Evolutionary conservation across 2,888 invertebrate genomes (phyloP), one percentile per base, ranked within the genome.

Genomic region (Nezara viridula): DNA sequence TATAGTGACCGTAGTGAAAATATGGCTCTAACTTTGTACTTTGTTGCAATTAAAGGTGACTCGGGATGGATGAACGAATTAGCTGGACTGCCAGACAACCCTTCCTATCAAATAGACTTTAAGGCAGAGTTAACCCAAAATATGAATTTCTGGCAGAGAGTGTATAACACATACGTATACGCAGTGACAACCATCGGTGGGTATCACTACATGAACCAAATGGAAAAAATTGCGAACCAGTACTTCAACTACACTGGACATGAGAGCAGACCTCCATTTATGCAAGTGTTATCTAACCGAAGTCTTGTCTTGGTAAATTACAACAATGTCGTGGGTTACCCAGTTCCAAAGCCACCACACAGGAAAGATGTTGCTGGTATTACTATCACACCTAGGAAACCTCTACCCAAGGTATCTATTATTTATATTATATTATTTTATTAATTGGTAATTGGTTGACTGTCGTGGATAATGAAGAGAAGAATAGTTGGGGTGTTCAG

Each of bases 321-420:
- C 66, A 90, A 91, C 86, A 44, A 81, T 44, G 85, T 86, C 21
- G 6, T 88, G 12, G 89, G 88, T 0, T 96, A 97, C 92, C 95
- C 97, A 0, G 94, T 96, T 66, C 96, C 97, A 0, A 95, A 96
- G 91, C 93, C 97, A 91, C 96, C 97, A 0, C 96, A 97, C 92
- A 89, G 90, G 32, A 89, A 90, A 19, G 90, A 91, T 52, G 73
- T 91, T 37, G 91, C 89, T 24, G 91, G 90, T 14, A 73, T 89
- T 21, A 87, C 90, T 32, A 47, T 90, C 4, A 24, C 9, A 24
- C 81, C 89, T 4, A 86, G 81, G 9, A 89, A 89, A 50, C 89
- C 90, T n/a, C 73, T 91, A 19, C 90, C 90, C 9, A 44, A 91
- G 90, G 91, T 91, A 90, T 52, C 12, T 7, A n/a, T 19, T 66